Evolutionary conservation across 2,888 invertebrate species (phyloP), one percentile per base, ranked within the genome.

Genomic region (Drosophila anomalata): DNA sequence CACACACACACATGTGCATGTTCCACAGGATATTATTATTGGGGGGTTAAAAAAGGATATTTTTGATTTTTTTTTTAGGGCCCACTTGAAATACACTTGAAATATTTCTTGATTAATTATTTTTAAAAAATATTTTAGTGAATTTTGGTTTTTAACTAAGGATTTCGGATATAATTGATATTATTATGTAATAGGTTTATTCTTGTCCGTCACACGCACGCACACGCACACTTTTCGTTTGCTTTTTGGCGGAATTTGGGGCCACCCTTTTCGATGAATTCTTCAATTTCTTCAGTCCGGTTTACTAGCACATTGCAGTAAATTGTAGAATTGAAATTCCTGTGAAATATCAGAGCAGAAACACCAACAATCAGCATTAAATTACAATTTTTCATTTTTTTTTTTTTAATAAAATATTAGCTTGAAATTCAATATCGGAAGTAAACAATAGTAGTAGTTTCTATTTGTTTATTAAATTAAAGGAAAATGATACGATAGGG

Each of bases 261-360:
- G 11, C 29, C 12, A n/a, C 7, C 9, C 2, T 36, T 69, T 54
- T 77, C 78, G 79, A 69, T 61, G 60, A 74, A 70, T 74, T 76
- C 24, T 50, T 51, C 54, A 51, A 67, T 66, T 69, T 57, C 55
- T 60, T 60, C 39, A 24, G 56, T 70, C 60, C 36, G 22, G 71
- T 52, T 70, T 88, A 82, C 72, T 67, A 69, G 71, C 63, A 78
- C 73, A 68, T 51, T 59, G 78, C 83, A 81, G 80, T 87, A 87
- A 79, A 51, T 87, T 73, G 74, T 76, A 70, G 86, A 79, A 79
- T 82, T 86, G 53, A 73, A 71, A 79, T 79, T 85, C 83, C 83
- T 84, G 79, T 17, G 29, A 42, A 53, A 57, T 3, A 58, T 29
- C 14, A 61, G 58, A 53, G 50, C 26, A 61, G 14, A 47, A 29